Base-by-base conservation (phyloP, 2,888 invertebrate genomes). In the Bellardia bayeri region DNA sequence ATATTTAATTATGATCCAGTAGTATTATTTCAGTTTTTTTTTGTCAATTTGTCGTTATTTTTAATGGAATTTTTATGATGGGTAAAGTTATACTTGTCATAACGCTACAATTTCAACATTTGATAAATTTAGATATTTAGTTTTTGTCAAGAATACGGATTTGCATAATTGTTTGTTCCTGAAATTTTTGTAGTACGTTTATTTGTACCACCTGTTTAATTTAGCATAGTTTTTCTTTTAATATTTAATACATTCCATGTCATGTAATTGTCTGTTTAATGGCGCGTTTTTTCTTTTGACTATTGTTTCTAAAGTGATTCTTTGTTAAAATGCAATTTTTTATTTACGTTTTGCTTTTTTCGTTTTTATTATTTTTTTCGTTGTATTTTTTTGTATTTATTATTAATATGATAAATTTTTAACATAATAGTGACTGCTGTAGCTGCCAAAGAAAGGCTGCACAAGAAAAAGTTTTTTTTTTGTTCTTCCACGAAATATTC, bases 201-300 rank as follows among this genome's bases (percentile, higher is more conserved):
- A 54, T 54, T 54, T 54, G 8, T 54, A 7, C 3, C 2, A 45
- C 45, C 11, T 9, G 14, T 63, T 63, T 37, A n/a, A 63, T 6
- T 63, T 37, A n/a, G 7, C 37, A n/a, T 4, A 37, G 37, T 33
- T 45, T 66, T 40, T 11, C 7, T 23, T 45, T 3, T 13, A 16
- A 45, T n/a, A 42, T 16, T 66, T 66, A 64, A 40, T n/a, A 16
- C 45, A 11, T 42, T 69, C 7, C 13, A 51, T 51, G 49, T 69
- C 49, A 69, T 69, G 49, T 69, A 30, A 14, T 69, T 69, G 68
- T 69, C 49, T 49, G 68, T 45, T 33, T 45, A 68, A 30, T 68
- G 9, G 14, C 49, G 7, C 14, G 49, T 49, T 49, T 30, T 30
- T 49, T 51, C 49, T 30, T 69, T 23, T 49, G n/a, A 49, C 45